These are phyloP conservation scores for Triplophysa yarkandensis DNA, from an alignment of 2,797 vertebrate species.

Conservation along the genomic window DNA sequence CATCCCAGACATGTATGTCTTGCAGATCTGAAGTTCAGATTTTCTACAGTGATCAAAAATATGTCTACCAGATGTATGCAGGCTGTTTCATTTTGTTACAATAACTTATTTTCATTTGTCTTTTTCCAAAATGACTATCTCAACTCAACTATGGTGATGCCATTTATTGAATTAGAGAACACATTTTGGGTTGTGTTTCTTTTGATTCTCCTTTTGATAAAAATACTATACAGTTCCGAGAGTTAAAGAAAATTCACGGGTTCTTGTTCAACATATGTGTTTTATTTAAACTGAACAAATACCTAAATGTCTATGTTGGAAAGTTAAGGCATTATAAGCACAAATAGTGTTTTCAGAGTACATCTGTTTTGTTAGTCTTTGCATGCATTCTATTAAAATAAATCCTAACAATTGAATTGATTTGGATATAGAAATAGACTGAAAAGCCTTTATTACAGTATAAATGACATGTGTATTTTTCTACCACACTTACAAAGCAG, in stretches of 20 bases:
- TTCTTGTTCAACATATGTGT: neutral
- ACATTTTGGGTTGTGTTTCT: neutral
- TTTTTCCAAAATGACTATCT: no score
- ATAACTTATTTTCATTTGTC: no score
- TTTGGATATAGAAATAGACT: neutral
- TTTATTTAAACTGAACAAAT: neutral
- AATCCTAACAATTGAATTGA: neutral
- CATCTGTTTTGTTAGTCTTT: constrained; percentile 24
- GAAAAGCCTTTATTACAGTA: neutral
- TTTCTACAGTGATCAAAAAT: no score
- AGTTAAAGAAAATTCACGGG: neutral
- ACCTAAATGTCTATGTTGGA: constrained; percentile 12
- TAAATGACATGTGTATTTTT: neutral
- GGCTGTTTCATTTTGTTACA: no score
- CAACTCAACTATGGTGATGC: neutral
- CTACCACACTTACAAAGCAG: neutral
- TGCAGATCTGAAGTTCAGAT: no score
- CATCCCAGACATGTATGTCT: no score
- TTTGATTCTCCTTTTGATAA: neutral
- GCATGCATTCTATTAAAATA: constrained; percentile 10
- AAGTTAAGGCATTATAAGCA: constrained; percentile 38
- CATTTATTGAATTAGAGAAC: neutral
- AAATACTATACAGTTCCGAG: neutral
- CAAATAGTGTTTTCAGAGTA: constrained; percentile 4
- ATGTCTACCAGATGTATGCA: no score